phyloP scores from a whole-genome alignment of 2,113 vertebrate genomes.

The Pogonocichla stellata region DNA sequence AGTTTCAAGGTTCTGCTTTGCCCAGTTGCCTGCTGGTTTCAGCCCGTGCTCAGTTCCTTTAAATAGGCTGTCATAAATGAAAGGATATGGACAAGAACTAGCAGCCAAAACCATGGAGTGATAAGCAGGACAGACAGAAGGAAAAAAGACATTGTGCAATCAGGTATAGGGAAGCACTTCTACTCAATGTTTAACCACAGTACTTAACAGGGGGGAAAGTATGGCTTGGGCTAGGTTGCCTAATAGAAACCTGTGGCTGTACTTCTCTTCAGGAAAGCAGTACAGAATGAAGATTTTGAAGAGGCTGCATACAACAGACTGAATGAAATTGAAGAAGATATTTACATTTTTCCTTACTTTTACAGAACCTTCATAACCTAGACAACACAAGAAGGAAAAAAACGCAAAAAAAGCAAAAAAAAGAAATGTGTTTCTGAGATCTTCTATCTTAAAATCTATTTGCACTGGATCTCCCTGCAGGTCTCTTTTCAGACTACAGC shows the following conservation, averaged over 20 bases:
- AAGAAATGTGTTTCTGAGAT: neutral
- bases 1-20: neutral
- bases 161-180: neutral
- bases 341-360: neutral
- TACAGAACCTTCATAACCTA: neutral
- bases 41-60: neutral
- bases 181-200: conserved; percentile 24
- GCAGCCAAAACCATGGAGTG: neutral
- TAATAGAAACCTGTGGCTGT: neutral
- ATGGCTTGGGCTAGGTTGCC: neutral
- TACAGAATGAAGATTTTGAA: neutral
- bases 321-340: neutral
- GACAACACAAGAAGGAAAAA: neutral
- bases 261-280: neutral
- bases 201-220: neutral
- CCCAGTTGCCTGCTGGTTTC: neutral
- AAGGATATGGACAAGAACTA: neutral
- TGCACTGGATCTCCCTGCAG: neutral
- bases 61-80: neutral
- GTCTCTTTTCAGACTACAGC: neutral
- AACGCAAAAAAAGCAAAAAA: neutral
- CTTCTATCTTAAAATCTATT: neutral
- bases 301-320: neutral
- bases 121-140: neutral
- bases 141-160: neutral